Evolutionary conservation across 1,140 invertebrate species (phyloP).

Genomic region (Trichoplusia ni): DNA sequence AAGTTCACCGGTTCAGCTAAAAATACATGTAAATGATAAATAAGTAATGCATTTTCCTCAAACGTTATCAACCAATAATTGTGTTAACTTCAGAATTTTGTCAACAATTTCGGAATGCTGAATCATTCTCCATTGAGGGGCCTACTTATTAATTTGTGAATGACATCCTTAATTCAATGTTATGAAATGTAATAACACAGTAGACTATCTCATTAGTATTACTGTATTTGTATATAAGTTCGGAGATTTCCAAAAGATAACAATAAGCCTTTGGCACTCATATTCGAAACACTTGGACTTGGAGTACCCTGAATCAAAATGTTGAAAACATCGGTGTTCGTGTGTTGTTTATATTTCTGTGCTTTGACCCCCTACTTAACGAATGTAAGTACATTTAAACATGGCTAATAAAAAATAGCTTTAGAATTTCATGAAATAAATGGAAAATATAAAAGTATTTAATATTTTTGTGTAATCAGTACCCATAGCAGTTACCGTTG

Average conservation of each 20-base stretch:
- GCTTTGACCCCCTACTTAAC: slow-evolving; percentile 33
- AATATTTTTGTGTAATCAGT: too few species aligned
- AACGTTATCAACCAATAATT: background rate
- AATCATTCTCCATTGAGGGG: slow-evolving; percentile 8
- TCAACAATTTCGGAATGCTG: background rate
- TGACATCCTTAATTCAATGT: slow-evolving; percentile 20
- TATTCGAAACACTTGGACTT: background rate
- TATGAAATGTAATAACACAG: slow-evolving; percentile 17
- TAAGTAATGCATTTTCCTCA: too few species aligned
- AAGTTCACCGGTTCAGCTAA: too few species aligned
- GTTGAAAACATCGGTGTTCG: slow-evolving; percentile 22
- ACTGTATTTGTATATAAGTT: slow-evolving; percentile 31
- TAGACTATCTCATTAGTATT: slow-evolving; percentile 6
- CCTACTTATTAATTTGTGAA: slow-evolving; percentile 5
- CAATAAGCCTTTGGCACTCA: background rate
- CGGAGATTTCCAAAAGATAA: slow-evolving; percentile 11
- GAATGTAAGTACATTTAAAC: slow-evolving; percentile 40
- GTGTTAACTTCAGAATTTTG: background rate
- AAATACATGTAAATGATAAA: too few species aligned
- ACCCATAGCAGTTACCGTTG: too few species aligned
- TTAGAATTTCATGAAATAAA: too few species aligned
- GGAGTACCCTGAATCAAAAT: slow-evolving; percentile 31
- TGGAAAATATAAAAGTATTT: too few species aligned
- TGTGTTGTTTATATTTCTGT: slow-evolving; percentile 32
- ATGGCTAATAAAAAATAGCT: too few species aligned